Evolutionary conservation across 2,797 vertebrate species (phyloP), one percentile per base, ranked within the genome.

Genomic region (Myotis myotis): DNA sequence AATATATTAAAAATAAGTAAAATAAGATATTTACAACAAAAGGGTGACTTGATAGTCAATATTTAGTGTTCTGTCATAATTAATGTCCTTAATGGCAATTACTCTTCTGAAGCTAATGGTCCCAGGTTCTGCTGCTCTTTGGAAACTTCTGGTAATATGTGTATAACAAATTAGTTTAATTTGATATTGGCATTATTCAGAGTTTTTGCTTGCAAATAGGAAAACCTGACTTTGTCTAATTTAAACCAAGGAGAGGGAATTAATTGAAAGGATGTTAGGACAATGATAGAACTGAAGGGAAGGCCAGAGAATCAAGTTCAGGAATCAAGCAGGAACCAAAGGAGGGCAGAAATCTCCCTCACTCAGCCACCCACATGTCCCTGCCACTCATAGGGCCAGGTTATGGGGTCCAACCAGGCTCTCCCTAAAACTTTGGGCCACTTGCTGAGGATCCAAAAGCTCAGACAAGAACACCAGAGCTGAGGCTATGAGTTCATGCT

Each of bases 1-100:
- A 30, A 62, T 62, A 30, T 62, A 30, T 15, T 62, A 30, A 62
- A 62, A 62, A 60, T 62, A 62, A 12, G 62, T 62, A 47, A 30
- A 57, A 94, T 70, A 83, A 92, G 95, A 92, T 88, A 86, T 90
- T 87, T 55, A 89, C 25, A 81, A 78, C 28, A 28, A 74, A 91
- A 80, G 41, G 8, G 10, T 66, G 78, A 30, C 28, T 71, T 68
- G 11, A 20, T 44, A 38, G 47, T 86, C 71, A 86, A 68, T 81
- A 90, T 82, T 96, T 94, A 71, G 83, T 86, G n/a, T 28, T 41
- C 75, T 83, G 47, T 68, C 93, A 66, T 78, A 90, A 82, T 72
- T 60, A 76, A 83, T 53, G 57, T 25, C 75, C 78, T 90, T 76
- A 91, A 55, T 76, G 74, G 64, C 28, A 89, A 9, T 55, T 64